These are phyloP conservation scores for Herminia tarsipennalis DNA, from an alignment of 2,888 invertebrate genomes.

Conservation along the genomic window DNA sequence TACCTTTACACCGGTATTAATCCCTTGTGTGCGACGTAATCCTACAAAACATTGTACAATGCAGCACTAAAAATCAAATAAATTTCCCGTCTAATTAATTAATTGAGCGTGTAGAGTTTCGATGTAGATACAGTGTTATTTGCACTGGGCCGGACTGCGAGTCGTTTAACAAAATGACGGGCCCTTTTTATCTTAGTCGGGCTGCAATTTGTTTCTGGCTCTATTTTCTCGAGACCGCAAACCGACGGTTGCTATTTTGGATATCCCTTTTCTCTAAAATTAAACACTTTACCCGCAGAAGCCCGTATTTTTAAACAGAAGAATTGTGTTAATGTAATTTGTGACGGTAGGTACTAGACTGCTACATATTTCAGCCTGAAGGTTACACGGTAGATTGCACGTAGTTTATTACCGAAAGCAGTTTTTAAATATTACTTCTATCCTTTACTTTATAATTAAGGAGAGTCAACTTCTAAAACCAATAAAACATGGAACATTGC, in stretches of 20 bases:
- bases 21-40: not conserved
- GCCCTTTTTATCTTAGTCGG: slow-evolving; percentile 82
- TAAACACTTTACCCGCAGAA: slow-evolving; percentile 50
- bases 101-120: slow-evolving; percentile 42
- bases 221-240: slow-evolving; percentile 77
- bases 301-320: slow-evolving; percentile 26
- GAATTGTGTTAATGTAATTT: slow-evolving; percentile 15
- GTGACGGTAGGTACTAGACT: not conserved
- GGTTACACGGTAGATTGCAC: too few species aligned
- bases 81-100: slow-evolving; percentile 32
- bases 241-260: slow-evolving; percentile 73
- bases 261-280: slow-evolving; percentile 72
- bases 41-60: not conserved
- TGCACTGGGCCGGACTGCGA: slow-evolving; percentile 64
- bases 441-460: too few species aligned
- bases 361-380: not conserved
- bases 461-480: too few species aligned
- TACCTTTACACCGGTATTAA: not conserved
- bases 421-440: too few species aligned
- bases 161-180: slow-evolving; percentile 83
- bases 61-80: slow-evolving; percentile 9
- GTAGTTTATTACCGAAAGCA: too few species aligned
- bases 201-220: slow-evolving; percentile 78
- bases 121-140: slow-evolving; percentile 62
- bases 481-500: too few species aligned